A percentile compares a stretch with the other conserved stretches of the same genome.
phyloP scores from a whole-genome alignment of 2,888 invertebrate species.

The Cremastinae sp. region DNA sequence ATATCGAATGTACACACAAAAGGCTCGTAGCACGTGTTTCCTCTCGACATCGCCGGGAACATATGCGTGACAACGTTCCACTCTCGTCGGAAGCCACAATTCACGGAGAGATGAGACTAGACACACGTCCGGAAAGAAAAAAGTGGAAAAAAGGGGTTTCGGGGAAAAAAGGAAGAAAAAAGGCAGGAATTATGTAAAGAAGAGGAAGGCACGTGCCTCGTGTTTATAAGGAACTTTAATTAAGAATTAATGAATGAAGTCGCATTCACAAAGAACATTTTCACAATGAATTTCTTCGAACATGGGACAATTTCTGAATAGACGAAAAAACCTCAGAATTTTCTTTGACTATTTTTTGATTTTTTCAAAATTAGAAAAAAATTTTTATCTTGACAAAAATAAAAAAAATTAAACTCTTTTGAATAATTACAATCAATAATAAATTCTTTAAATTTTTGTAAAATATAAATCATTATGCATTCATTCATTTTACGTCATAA shows the following conservation, averaged over 20 bases:
- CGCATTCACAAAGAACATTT: neutral
- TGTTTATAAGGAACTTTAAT: slow-evolving; percentile 28
- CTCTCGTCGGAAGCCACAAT: slow-evolving; percentile 25
- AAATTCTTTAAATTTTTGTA: no score
- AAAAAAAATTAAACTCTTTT: no score
- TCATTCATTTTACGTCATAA: no score
- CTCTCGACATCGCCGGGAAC: slow-evolving; percentile 39
- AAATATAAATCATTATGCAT: no score
- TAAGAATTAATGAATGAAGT: slow-evolving; percentile 30
- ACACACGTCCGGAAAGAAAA: slow-evolving; percentile 17
- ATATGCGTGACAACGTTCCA: slow-evolving; percentile 18
- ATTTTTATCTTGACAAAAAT: no score
- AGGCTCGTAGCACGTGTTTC: slow-evolving; percentile 40
- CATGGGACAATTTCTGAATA: neutral
- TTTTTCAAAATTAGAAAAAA: no score
- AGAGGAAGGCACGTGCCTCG: slow-evolving; percentile 40
- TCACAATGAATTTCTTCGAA: no score
- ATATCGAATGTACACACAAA: slow-evolving; percentile 33
- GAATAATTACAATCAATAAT: no score
- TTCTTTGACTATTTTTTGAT: no score
- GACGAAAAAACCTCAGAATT: no score
- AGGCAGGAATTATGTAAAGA: slow-evolving; percentile 20
- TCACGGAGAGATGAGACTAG: slow-evolving; percentile 12
- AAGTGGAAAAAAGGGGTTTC: slow-evolving; percentile 2
- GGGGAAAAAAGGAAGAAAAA: slow-evolving; percentile 13